A percentile compares a stretch with the other conserved stretches of the same genome.
Conservation (phyloP, 2,888 invertebrate genomes). For the Pherbina coryleti region DNA sequence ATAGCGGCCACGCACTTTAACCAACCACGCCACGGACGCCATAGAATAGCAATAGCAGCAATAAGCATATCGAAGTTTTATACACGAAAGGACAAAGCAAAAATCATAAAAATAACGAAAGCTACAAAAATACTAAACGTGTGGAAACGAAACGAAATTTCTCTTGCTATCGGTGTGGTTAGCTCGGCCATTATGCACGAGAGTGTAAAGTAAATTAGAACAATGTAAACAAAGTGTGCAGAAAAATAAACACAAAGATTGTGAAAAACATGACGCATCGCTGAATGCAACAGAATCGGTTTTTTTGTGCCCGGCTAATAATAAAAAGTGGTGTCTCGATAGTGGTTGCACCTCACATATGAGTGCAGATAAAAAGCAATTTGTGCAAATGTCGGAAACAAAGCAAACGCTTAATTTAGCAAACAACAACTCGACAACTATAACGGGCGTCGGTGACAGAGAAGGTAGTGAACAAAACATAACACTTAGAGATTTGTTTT, state of each 20-base stretch:
- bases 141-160: neutral
- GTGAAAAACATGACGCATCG: neutral
- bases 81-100: neutral
- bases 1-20: too few species aligned
- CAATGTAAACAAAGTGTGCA: neutral
- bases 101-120: neutral
- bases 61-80: neutral
- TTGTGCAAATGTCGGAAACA: too few species aligned
- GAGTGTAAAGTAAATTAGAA: neutral
- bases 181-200: neutral
- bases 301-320: neutral
- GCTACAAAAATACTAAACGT: neutral
- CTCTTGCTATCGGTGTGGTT: neutral
- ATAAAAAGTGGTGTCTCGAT: neutral
- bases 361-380: too few species aligned
- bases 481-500: too few species aligned
- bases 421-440: too few species aligned
- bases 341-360: too few species aligned
- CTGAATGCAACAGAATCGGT: neutral
- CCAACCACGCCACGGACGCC: too few species aligned
- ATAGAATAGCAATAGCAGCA: neutral
- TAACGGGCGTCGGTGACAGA: too few species aligned
- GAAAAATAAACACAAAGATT: neutral
- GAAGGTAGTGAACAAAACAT: too few species aligned
- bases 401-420: too few species aligned